Conservation (phyloP, 1,140 invertebrate species). For the Protaetia brevitarsis region DNA sequence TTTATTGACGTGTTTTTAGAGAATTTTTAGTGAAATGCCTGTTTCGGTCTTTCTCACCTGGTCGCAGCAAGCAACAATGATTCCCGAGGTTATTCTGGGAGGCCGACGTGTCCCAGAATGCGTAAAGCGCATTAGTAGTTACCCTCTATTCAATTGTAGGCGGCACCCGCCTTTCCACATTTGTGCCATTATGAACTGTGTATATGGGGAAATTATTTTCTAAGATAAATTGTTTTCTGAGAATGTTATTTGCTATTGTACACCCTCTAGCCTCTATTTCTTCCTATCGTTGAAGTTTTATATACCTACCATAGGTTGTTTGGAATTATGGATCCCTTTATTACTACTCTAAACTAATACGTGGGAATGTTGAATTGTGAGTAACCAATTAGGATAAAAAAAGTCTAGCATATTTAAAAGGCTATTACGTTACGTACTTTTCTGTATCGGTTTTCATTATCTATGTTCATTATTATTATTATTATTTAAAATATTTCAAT, state of each 20-base stretch:
- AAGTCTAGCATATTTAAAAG: no score
- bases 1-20: constrained; percentile 13
- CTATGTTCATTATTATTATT: no score
- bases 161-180: constrained; percentile 1
- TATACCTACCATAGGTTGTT: neutral
- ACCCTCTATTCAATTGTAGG: neutral
- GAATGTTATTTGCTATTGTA: neutral
- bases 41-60: constrained; percentile 8
- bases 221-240: neutral
- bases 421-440: no score
- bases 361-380: no score
- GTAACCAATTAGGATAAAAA: no score
- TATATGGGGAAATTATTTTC: constrained; percentile 16
- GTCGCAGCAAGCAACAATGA: constrained; percentile 7
- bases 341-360: neutral
- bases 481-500: no score
- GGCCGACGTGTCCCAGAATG: neutral
- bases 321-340: neutral
- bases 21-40: constrained; percentile 9
- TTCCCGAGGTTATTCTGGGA: neutral
- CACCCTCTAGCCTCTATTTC: neutral
- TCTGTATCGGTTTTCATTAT: no score
- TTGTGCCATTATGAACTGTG: constrained; percentile 1
- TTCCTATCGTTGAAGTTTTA: neutral
- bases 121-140: constrained; percentile 13